Conservation (phyloP, 2,888 invertebrate genomes). For the Geotrupes spiniger region DNA sequence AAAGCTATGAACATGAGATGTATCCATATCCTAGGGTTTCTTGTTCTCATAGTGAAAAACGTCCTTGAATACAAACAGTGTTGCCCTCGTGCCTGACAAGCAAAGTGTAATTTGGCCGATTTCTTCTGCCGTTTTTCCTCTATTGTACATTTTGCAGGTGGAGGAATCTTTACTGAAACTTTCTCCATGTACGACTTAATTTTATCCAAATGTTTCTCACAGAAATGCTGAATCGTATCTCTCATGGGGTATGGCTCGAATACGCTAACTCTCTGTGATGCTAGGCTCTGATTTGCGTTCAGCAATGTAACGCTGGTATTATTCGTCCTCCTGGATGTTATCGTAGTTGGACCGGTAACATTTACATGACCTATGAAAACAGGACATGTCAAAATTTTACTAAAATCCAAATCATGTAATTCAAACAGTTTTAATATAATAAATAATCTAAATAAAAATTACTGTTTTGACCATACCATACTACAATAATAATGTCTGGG, state of each 20-base stretch:
- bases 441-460: background rate
- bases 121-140: slow-evolving; percentile 87
- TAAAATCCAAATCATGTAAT: no score
- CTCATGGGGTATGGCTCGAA: slow-evolving; percentile 90
- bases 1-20: slow-evolving; percentile 94
- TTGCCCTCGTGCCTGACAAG: slow-evolving; percentile 78
- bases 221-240: slow-evolving; percentile 91
- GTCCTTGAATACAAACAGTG: slow-evolving; percentile 85
- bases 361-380: slow-evolving; percentile 52
- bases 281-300: slow-evolving; percentile 54
- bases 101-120: slow-evolving; percentile 83
- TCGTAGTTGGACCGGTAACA: slow-evolving; percentile 62
- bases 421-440: no score
- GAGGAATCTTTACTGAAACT: slow-evolving; percentile 78
- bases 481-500: no score
- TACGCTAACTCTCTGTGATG: slow-evolving; percentile 68
- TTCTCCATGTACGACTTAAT: slow-evolving; percentile 90
- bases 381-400: background rate
- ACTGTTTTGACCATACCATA: no score
- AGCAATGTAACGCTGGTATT: slow-evolving; percentile 78
- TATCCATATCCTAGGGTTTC: slow-evolving; percentile 87
- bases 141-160: slow-evolving; percentile 90
- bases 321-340: slow-evolving; percentile 59
- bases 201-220: slow-evolving; percentile 90
- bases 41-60: slow-evolving; percentile 74